Conservation (phyloP, 1,140 invertebrate genomes). For the Danaus plexippus region DNA sequence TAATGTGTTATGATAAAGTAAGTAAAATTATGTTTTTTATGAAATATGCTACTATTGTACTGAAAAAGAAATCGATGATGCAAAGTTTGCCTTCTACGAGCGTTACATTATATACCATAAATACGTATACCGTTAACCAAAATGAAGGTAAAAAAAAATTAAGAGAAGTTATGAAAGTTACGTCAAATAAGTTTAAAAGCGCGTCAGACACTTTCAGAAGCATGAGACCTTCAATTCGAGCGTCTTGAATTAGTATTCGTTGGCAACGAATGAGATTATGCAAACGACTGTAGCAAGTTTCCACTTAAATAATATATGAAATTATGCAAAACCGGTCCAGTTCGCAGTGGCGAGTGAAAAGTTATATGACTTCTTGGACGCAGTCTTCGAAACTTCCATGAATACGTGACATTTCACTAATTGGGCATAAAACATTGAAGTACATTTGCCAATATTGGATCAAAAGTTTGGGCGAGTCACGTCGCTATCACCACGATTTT, state of each 20-base stretch:
- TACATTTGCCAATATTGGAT: conserved; percentile 7
- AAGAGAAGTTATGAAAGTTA: too few relatives aligned
- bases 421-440: conserved; percentile 26
- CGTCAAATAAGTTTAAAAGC: too few relatives aligned
- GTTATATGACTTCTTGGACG: conserved; percentile 31
- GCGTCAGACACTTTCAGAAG: too few relatives aligned
- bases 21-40: too few relatives aligned
- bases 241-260: conserved; percentile 31
- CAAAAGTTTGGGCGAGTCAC: conserved; percentile 16
- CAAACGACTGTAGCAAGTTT: conserved; percentile 30
- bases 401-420: conserved; percentile 24
- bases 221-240: too few relatives aligned
- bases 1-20: too few relatives aligned
- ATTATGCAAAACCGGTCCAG: conserved; percentile 36
- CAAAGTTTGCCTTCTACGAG: too few relatives aligned
- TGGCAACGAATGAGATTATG: conserved; percentile 30
- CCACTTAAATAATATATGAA: conserved; percentile 51
- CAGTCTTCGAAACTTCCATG: conserved; percentile 7
- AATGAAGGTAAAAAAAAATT: too few relatives aligned
- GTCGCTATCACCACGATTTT: conserved; percentile 5
- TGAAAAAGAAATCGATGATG: too few relatives aligned
- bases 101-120: too few relatives aligned
- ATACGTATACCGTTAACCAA: too few relatives aligned
- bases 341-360: conserved; percentile 17
- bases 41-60: too few relatives aligned